Percentiles rank a stretch among this genome's conserved stretches.
These are phyloP conservation scores for Pygocentrus nattereri DNA, from an alignment of 2,797 vertebrate genomes.

Conservation along the genomic window DNA sequence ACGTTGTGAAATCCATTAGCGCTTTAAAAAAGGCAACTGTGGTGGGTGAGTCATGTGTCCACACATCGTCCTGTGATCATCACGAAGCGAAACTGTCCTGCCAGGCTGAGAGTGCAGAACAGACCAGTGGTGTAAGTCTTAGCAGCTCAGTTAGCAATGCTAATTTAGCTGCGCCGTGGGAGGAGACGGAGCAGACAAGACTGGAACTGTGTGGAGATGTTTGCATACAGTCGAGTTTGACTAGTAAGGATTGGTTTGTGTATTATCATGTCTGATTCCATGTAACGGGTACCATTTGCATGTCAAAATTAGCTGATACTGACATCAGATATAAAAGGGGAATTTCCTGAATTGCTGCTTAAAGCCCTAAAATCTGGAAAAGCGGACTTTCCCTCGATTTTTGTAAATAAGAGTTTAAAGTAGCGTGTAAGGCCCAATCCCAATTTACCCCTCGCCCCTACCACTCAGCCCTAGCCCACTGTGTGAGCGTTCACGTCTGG, in stretches of 20 bases:
- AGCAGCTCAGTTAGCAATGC: background rate
- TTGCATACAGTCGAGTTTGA: background rate
- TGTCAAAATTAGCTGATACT: too few relatives aligned
- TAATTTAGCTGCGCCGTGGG: background rate
- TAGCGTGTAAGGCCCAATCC: too few relatives aligned
- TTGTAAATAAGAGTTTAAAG: too few relatives aligned
- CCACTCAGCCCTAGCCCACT: too few relatives aligned
- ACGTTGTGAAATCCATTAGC: background rate
- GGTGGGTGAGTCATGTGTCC: conserved; percentile 4
- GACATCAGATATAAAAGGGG: background rate
- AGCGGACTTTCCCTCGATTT: too few relatives aligned
- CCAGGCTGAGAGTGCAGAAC: background rate
- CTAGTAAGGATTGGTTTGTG: background rate
- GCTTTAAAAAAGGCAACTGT: background rate
- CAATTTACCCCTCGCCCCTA: too few relatives aligned
- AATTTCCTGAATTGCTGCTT: too few relatives aligned
- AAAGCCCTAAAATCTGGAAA: too few relatives aligned
- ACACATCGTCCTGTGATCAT: conserved; percentile 1
- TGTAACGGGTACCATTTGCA: background rate
- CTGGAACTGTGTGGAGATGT: background rate
- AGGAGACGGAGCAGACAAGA: background rate
- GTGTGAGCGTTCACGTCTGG: too few relatives aligned
- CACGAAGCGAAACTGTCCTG: conserved; percentile 1
- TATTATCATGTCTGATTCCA: background rate
- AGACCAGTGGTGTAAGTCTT: background rate